Evolutionary conservation across 1,140 invertebrate species (phyloP), one percentile per base, ranked within the genome.

Genomic region (Drosophila varians): DNA sequence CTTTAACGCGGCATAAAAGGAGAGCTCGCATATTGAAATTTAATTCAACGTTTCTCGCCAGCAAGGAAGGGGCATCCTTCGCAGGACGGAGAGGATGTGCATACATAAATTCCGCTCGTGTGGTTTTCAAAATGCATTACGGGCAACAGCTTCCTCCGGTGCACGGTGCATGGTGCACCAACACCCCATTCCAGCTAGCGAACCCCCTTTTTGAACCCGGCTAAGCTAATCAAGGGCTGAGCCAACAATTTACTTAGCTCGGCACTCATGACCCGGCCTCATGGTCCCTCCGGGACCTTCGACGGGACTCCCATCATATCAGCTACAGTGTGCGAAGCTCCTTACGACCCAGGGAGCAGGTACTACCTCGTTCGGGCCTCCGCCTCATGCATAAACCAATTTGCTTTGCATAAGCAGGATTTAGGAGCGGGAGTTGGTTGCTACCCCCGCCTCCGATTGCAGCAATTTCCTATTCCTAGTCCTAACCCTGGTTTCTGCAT

Each of bases 301-400:
- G 45, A 25, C 45, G 58, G 52, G 36, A 52, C 25, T 75, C 75
- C 60, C 74, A 84, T 84, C 79, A 84, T 84, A 78, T 75, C 60
- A 66, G 64, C 54, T 28, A 18, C n/a, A 66, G 79, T 71, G 78
- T 71, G 28, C 3, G 79, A 78, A 74, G 69, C 77, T 71, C 64
- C 79, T 71, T 79, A 34, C 53, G 66, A 43, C 70, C 64, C 49
- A 52, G 43, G 53, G 45, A 47, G 34, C n/a, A n/a, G n/a, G n/a
- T n/a, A 47, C 25, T 65, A 60, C 48, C 38, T 21, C 52, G n/a
- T 38, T 76, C 58, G 52, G 77, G 60, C 23, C 55, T 55, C 54
- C 61, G 76, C 46, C 76, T 87, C 80, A 86, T 86, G 82, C 80
- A 84, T 84, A 84, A 84, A 86, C 80, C 80, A 84, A 84, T 84